Base-by-base conservation (phyloP, 2,113 vertebrate genomes). In the Malaclemys terrapin region DNA sequence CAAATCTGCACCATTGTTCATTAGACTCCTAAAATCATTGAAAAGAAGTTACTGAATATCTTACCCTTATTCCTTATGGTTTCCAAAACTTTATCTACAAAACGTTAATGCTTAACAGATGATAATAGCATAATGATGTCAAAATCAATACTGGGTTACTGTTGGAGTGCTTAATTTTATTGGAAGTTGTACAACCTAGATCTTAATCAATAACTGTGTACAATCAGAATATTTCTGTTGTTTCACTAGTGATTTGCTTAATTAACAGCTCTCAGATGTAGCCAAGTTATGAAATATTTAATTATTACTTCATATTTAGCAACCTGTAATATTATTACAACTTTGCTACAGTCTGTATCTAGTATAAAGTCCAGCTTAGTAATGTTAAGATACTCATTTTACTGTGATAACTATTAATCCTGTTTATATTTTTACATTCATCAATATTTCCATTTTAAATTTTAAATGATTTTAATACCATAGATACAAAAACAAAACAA, bases 1-100 rank as follows among this genome's bases (percentile, higher is more conserved):
- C 99, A 99, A 99, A 99, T 99, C 99, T 98, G 98, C 98, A 98
- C 98, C 97, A 98, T 99, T 98, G 98, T 99, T 98, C 98, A 98
- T 98, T 98, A 98, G 98, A 98, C 98, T 98, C 98, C 98, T 98
- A 98, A 98, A 98, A 98, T 98, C 98, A 98, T 90, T 98, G 98
- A 98, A 98, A 98, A 98, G 98, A 98, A 98, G 98, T 98, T 98
- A 97, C 97, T 95, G 98, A 97, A 95, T 97, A 95, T 97, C 97
- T 97, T 92, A 95, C 87, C 90, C 94, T 95, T 97, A 98, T 98
- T 98, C 95, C 96, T 96, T 95, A 91, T 94, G 94, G 95, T 97
- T 98, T 96, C 96, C 87, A 97, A 98, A 98, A 98, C 98, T 98
- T 98, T 97, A 98, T 95, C 92, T 98, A 94, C 87, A 96, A 95